Percentiles rank a stretch among this genome's conserved stretches.
These are phyloP conservation scores for Oreortyx pictus DNA, from an alignment of 2,797 vertebrate genomes.

Conservation along the genomic window DNA sequence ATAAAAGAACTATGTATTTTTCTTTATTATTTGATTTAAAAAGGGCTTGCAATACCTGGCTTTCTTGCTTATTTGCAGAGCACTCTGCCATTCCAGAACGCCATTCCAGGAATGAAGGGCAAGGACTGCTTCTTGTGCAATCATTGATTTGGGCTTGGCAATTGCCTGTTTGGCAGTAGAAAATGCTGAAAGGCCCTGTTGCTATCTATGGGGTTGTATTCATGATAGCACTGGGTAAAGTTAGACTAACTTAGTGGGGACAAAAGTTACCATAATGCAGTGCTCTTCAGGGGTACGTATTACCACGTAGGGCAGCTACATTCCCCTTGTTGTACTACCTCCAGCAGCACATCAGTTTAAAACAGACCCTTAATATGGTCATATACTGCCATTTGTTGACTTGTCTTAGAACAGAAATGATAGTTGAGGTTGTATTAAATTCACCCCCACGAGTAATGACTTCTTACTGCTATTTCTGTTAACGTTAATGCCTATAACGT, in stretches of 20 bases:
- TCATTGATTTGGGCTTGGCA: conserved; percentile 59
- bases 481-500: not conserved
- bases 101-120: conserved; percentile 22
- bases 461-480: not conserved
- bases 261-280: not conserved
- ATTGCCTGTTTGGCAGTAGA: conserved; percentile 2
- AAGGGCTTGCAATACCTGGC: not conserved
- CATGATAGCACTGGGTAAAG: not conserved
- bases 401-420: not conserved
- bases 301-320: not conserved
- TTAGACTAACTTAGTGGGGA: not conserved
- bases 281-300: not conserved
- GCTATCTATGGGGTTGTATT: conserved; percentile 21
- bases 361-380: not conserved
- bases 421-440: not conserved
- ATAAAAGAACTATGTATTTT: not conserved
- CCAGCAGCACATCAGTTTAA: conserved; percentile 5
- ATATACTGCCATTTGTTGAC: not conserved
- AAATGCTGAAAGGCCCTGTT: conserved; percentile 46
- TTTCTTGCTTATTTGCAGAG: conserved; percentile 57
- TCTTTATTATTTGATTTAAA: conserved; percentile 41
- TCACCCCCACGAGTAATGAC: not conserved
- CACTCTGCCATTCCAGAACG: not conserved
- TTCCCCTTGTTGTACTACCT: conserved; percentile 24
- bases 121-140: conserved; percentile 50